Evolutionary conservation across 1,140 invertebrate species (phyloP), one percentile per base, ranked within the genome.

Genomic region (Drosophila tani): DNA sequence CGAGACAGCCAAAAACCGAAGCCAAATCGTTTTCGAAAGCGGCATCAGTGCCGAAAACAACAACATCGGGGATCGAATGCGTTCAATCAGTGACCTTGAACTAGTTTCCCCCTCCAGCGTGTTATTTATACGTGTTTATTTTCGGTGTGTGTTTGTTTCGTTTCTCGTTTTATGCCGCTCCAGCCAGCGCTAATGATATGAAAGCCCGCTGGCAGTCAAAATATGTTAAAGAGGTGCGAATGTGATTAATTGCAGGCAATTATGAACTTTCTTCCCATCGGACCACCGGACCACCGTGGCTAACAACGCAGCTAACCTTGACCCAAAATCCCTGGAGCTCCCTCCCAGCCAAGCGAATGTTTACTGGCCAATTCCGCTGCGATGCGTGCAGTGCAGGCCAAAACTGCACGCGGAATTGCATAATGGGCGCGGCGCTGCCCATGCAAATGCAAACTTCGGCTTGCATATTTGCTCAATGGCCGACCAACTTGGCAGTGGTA

Each of bases 11-110:
- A 46, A 75, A 74, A 70, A 50, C 1, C 41, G 50, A 43, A 63
- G 32, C 40, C 60, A 51, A 75, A 50, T 73, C 38, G 50, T 64
- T 64, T 85, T 79, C 21, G 65, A 67, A 81, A 79, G 73, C 64
- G 58, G 40, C 59, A 56, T 53, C 50, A 45, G 56, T 57, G 53
- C 45, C 17, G 19, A 71, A 46, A 41, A 32, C 67, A 70, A 40
- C 64, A 68, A 47, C 64, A 45, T 24, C 32, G 49, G 41, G 58
- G 59, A 62, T 68, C 75, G 56, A 73, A 65, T 84, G 73, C 85
- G 85, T 56, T 85, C 75, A 79, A 75, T 90, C 53, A 85, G 68
- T 90, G 85, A 90, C 85, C 85, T 90, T 90, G 85, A 90, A 90
- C 85, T 90, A 85, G 81, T 90, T 88, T 88, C 78, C 57, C 71